These are phyloP conservation scores for Argya squamiceps DNA, from an alignment of 2,797 vertebrate species.

Conservation along the genomic window DNA sequence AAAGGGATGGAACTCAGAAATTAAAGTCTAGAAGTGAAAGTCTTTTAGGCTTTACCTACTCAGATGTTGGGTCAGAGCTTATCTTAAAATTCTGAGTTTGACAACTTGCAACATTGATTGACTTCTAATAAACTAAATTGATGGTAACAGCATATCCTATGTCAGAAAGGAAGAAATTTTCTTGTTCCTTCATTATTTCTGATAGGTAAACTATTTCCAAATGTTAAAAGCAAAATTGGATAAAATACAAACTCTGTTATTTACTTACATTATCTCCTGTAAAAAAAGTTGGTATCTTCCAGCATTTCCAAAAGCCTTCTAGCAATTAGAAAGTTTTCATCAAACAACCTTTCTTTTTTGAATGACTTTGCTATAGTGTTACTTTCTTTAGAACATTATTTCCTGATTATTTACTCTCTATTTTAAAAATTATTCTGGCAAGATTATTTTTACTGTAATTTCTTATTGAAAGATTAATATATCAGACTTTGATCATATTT, in stretches of 20 bases:
- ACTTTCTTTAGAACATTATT: background rate
- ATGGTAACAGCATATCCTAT: background rate
- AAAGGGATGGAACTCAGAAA: background rate
- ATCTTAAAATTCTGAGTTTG: background rate
- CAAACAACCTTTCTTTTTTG: background rate
- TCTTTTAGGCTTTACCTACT: background rate
- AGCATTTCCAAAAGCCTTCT: background rate
- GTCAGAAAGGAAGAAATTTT: background rate
- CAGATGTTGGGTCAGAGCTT: background rate
- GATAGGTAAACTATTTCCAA: background rate
- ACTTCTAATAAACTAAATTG: background rate
- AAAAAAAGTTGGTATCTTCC: background rate
- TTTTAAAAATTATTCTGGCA: background rate
- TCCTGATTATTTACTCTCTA: background rate
- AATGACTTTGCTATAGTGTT: background rate
- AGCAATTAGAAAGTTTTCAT: background rate
- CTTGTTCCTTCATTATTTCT: background rate
- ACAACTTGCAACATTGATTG: background rate
- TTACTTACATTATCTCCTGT: background rate
- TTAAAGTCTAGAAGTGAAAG: background rate
- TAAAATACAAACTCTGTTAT: background rate
- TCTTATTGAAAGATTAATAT: background rate
- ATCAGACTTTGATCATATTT: background rate
- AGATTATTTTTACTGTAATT: background rate
- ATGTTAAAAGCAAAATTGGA: background rate